Base-by-base conservation (phyloP, 2,113 vertebrate genomes). In the Pyrgilauda ruficollis region DNA sequence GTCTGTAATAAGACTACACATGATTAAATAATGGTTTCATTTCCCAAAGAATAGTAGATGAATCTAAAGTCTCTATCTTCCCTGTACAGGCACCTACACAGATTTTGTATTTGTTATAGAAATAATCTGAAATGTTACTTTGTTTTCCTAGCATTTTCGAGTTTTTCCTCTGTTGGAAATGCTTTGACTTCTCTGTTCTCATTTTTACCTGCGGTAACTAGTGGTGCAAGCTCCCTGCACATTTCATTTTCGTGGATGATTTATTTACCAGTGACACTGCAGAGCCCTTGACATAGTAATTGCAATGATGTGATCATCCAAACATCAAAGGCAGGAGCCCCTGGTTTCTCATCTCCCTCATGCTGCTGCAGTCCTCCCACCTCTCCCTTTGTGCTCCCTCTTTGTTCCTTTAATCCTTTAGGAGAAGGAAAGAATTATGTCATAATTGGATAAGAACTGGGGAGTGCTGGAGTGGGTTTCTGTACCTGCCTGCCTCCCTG, bases 181-280 rank as follows among this genome's bases (percentile, higher is more conserved):
- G 69, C 74, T 94, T 77, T 92, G 76, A 83, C 80, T 87, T 52
- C 37, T 56, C 79, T 58, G 13, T 52, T 92, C 73, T 53, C 11
- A 33, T 28, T 78, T 84, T 80, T 85, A 87, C 67, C 67, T 69
- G 63, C 88, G 92, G 81, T 52, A 91, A 75, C 86, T 96, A 59
- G 80, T 46, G 90, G 88, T 92, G 90, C 58, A 43, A 56, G 37
- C 46, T 95, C 70, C n/a, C 53, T 46, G 59, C 44, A 70, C 81
- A 87, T 70, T 91, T 84, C 58, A 82, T 85, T 95, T 92, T 64
- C 18, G 73, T 31, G 68, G 49, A 53, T 93, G 91, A 92, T 95
- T 94, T 96, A 96, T 97, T 97, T 95, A 94, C 80, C 69, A 86
- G 58, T 84, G 87, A 90, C 75, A 79, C 63, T 89, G 74, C 83